Evolutionary conservation across 2,797 vertebrate species (phyloP), one percentile per base, ranked within the genome.

Genomic region (Liasis olivaceus): DNA sequence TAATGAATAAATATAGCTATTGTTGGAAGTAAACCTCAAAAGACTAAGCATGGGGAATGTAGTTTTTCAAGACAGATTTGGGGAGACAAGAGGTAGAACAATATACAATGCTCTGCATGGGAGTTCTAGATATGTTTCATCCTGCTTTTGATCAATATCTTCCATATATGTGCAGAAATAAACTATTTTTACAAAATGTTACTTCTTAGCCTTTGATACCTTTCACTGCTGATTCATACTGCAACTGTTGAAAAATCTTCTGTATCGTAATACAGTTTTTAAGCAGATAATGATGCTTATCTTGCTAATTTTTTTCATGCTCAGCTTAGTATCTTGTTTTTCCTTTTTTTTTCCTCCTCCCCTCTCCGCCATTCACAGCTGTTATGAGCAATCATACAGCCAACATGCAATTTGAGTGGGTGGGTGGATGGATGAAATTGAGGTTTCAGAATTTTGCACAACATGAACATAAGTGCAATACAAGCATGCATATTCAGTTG

Each of bases 91-190:
- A n/a, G 7, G 1, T 62, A 28, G 59, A 60, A 28, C 11, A 77
- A 3, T 36, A n/a, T 31, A 14, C 24, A 54, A 11, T 85, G 28
- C 26, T 51, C 47, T 85, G 12, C 9, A 60, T 60, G 47, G 47
- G 85, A 87, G 1, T 72, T 59, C 31, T 26, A 72, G 2, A 42
- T 6, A 22, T 1, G 15, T 6, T 0, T 15, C 31, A 56, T 54
- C 60, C 47, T n/a, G 90, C 90, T n/a, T 47, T 93, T 69, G 69
- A 59, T 1, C 36, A 5, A 36, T 4, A 51, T 72, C 60, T 20
- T 51, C 9, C 66, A 91, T 92, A 88, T 95, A 51, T 15, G 47
- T 60, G 59, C 59, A 60, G 59, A 60, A 60, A 60, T 60, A 60
- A 20, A 60, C 59, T 22, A 20, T 60, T 60, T 60, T 60, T 60